phyloP scores from a whole-genome alignment of 2,888 invertebrate species.

The Augochlorella aurata region DNA sequence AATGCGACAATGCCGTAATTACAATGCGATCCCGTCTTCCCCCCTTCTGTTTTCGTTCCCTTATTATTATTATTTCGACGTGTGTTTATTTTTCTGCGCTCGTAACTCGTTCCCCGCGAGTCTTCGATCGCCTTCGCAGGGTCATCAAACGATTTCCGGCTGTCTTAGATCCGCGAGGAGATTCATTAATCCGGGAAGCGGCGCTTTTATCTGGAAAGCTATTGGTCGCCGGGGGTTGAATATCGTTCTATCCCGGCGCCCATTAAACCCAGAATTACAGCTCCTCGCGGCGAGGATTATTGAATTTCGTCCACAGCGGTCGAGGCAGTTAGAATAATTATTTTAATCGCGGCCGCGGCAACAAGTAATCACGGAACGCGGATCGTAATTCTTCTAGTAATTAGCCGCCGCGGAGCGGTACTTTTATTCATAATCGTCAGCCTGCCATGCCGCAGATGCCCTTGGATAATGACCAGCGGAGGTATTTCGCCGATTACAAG shows the following conservation, averaged over 20 bases:
- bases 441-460: background rate
- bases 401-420: conserved; percentile 9
- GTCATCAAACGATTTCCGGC: background rate
- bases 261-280: conserved; percentile 13
- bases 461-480: background rate
- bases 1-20: conserved; percentile 48
- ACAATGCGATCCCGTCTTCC: conserved; percentile 21
- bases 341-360: conserved; percentile 23
- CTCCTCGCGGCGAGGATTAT: background rate
- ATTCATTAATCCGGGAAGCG: background rate
- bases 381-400: conserved; percentile 19
- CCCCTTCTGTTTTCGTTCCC: background rate
- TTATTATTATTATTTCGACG: background rate
- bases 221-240: background rate
- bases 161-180: background rate
- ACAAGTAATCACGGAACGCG: conserved; percentile 6
- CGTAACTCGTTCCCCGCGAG: background rate
- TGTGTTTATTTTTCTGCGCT: too few relatives aligned
- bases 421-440: conserved; percentile 1
- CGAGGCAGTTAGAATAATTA: conserved; percentile 16
- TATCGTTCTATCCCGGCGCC: background rate
- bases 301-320: conserved; percentile 20
- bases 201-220: background rate
- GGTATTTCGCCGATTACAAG: conserved; percentile 1
- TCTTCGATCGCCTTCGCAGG: background rate